These are phyloP conservation scores for Heliconius charithonia DNA, from an alignment of 2,888 invertebrate species.

Conservation along the genomic window DNA sequence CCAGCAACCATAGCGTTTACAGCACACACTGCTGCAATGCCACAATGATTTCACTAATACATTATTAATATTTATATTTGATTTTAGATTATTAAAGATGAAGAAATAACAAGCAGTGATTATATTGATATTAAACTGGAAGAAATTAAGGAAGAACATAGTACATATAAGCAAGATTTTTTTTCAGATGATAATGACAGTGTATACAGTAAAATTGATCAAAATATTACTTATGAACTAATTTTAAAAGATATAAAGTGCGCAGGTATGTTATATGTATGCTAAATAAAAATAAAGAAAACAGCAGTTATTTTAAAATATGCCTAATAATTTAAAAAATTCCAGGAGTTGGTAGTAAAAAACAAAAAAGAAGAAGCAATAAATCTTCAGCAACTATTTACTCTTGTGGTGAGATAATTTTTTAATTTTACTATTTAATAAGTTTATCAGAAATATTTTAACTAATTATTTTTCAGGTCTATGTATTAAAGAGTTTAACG, in stretches of 20 bases:
- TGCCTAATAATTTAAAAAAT: background rate
- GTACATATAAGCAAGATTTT: background rate
- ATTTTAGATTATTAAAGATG: slow-evolving; percentile 24
- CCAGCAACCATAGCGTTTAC: background rate
- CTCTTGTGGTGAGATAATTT: slow-evolving; percentile 15
- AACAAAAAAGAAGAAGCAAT: background rate
- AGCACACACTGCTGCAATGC: background rate
- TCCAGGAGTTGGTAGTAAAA: background rate
- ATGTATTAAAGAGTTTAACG: slow-evolving; percentile 9
- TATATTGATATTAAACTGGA: background rate
- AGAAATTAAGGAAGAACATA: background rate
- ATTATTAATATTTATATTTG: background rate
- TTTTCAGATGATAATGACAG: background rate
- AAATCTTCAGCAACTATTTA: background rate
- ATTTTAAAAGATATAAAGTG: background rate
- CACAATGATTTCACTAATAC: background rate
- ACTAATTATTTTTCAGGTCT: slow-evolving; percentile 9
- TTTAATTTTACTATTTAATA: background rate
- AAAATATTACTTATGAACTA: background rate
- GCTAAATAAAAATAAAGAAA: background rate
- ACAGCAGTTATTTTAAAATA: background rate
- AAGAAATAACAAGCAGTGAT: background rate
- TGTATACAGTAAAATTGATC: slow-evolving; percentile 1
- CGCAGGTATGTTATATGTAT: background rate
- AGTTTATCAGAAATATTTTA: background rate